These are phyloP conservation scores for Aphodius granarius DNA, from an alignment of 2,888 invertebrate species.

Conservation along the genomic window DNA sequence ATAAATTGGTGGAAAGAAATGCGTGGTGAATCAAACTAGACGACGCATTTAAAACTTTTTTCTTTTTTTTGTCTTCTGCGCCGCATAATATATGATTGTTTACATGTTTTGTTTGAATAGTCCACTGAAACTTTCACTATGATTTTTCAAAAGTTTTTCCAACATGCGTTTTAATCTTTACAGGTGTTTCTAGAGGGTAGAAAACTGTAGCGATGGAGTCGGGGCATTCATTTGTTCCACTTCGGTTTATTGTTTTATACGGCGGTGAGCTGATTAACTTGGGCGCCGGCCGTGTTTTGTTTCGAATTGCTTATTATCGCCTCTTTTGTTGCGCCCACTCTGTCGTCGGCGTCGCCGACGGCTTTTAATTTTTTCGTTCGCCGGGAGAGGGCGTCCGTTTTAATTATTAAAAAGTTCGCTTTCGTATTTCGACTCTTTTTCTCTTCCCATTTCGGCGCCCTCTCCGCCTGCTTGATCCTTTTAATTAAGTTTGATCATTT, in stretches of 20 bases:
- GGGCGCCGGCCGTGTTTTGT: not conserved
- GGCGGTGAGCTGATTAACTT: slow-evolving; percentile 15
- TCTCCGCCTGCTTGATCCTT: slow-evolving; percentile 2
- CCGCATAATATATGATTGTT: not conserved
- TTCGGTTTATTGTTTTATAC: not conserved
- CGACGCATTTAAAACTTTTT: not conserved
- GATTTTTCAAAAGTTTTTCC: not conserved
- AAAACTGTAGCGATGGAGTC: not conserved
- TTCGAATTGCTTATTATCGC: not conserved
- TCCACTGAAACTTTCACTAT: not conserved
- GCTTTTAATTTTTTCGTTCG: not conserved
- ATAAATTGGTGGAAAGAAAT: not conserved
- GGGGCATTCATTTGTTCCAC: not conserved
- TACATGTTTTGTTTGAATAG: not conserved
- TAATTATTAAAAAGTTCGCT: slow-evolving; percentile 14
- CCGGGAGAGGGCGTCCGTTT: not conserved
- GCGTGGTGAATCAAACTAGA: not conserved
- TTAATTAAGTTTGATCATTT: slow-evolving; percentile 12
- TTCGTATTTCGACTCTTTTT: slow-evolving; percentile 2
- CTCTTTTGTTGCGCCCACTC: not conserved
- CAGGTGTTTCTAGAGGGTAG: not conserved
- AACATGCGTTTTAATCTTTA: not conserved
- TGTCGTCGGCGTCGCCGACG: slow-evolving; percentile 8
- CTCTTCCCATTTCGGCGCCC: slow-evolving; percentile 1
- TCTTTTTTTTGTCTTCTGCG: not conserved